These are phyloP conservation scores for Alentia gelatinosa DNA, from an alignment of 2,888 invertebrate genomes.

Conservation along the genomic window DNA sequence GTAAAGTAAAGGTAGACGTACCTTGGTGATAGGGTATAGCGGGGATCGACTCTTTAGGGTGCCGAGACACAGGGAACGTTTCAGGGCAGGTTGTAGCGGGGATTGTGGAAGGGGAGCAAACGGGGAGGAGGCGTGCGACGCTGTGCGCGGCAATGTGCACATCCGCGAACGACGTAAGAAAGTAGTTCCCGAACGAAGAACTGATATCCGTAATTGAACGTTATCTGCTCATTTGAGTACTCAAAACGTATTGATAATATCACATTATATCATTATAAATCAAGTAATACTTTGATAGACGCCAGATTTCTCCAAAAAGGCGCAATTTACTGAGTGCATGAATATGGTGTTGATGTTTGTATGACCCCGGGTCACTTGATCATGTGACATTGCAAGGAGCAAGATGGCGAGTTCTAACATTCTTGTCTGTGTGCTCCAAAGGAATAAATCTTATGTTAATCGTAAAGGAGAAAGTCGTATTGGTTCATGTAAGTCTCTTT, in stretches of 20 bases:
- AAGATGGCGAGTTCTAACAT: neutral
- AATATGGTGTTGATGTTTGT: neutral
- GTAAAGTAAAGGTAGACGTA: constrained; percentile 54
- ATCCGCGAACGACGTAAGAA: constrained; percentile 34
- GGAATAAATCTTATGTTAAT: constrained; percentile 42
- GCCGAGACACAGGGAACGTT: constrained; percentile 44
- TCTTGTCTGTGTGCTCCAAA: neutral
- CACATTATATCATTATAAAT: neutral
- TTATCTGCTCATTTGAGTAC: neutral
- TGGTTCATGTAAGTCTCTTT: no score
- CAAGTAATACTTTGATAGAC: neutral
- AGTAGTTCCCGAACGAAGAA: neutral
- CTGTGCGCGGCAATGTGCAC: neutral
- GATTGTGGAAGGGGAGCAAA: constrained; percentile 10
- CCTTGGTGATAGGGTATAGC: constrained; percentile 53
- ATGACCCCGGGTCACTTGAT: constrained; percentile 48
- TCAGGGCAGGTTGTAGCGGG: constrained; percentile 37
- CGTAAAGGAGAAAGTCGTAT: no score
- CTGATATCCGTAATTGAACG: neutral
- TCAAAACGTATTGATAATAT: neutral
- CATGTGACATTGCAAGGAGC: neutral
- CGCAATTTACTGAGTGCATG: neutral
- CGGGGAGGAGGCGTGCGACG: constrained; percentile 16
- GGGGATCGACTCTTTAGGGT: constrained; percentile 40
- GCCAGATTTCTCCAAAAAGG: neutral